Evolutionary conservation across 2,888 invertebrate genomes (phyloP).

Genomic region (Artemia sp.): DNA sequence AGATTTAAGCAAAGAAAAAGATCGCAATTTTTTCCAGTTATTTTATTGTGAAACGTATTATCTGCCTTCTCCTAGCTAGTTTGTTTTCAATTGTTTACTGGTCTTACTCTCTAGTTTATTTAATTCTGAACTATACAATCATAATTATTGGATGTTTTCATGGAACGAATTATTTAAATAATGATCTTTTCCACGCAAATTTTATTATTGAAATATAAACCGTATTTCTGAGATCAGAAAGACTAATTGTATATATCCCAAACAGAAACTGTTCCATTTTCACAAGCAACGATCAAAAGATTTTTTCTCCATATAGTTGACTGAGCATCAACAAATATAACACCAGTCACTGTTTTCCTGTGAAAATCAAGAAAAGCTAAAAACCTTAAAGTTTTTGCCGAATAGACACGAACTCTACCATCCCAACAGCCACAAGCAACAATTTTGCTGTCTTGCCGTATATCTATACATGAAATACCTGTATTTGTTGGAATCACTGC

Average conservation of each 20-base stretch:
- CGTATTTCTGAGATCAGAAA: not conserved
- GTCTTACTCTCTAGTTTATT: too few relatives aligned
- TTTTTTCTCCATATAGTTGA: not conserved
- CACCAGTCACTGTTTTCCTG: not conserved
- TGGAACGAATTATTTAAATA: too few relatives aligned
- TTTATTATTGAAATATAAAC: too few relatives aligned
- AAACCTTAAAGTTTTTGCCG: not conserved
- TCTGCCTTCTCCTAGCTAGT: too few relatives aligned
- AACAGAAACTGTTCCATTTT: conserved; percentile 2
- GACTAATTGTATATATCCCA: not conserved
- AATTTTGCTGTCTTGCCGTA: not conserved
- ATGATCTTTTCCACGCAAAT: too few relatives aligned
- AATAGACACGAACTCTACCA: conserved; percentile 7
- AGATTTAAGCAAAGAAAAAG: too few relatives aligned
- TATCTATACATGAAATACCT: not conserved
- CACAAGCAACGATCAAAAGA: not conserved
- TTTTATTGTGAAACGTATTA: too few relatives aligned
- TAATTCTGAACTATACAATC: too few relatives aligned
- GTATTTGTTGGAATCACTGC: not conserved
- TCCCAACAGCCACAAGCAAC: not conserved
- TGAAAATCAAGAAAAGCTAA: conserved; percentile 4
- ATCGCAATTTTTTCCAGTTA: too few relatives aligned
- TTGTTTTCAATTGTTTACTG: too few relatives aligned
- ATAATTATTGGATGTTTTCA: too few relatives aligned
- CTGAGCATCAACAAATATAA: not conserved